Base-by-base conservation (phyloP, 53 echinoderm and acorn worm genomes). In the Astropecten irregularis region DNA sequence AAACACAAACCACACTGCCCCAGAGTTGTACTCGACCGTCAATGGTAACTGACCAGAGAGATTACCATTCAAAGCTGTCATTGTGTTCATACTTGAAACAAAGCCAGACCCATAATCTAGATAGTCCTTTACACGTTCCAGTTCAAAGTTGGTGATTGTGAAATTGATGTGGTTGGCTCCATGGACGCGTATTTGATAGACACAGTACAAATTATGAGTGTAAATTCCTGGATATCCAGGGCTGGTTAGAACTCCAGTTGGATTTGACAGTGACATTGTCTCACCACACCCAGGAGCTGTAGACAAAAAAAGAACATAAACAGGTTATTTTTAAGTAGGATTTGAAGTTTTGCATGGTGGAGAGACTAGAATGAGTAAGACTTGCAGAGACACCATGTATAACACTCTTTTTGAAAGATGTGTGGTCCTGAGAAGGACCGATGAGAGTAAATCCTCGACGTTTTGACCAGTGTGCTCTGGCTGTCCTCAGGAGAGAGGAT, bases 101-200 rank as follows among this genome's bases (percentile, higher is more conserved):
- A 31, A 58, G 2, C 84, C 84, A 2, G 22, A 11, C 5, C 49
- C 70, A n/a, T 39, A 20, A 2, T 36, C 30, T 0, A 84, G 23
- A 27, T 50, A 49, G 37, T 84, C 84, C 33, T 84, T 84, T 0
- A n/a, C 18, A 6, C 3, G 7, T 10, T 84, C 84, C 53, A 70
- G 30, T 8, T 28, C 53, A 56, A 84, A 70, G 71, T 84, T 14
- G 29, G 59, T 70, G 84, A 84, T 44, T 2, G 54, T 69, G 4
- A 84, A 0, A 0, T 4, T n/a, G 40, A 84, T 84, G 22, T 39
- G 9, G 1, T 40, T 47, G 31, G 71, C 70, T 16, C 84, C 84
- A 9, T 84, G 84, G 29, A 51, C 49, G 16, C 84, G 84, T n/a
- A 84, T 40, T 16, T 56, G 44, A 58, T 84, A 84, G n/a, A 42